Evolutionary conservation across 1,140 invertebrate species (phyloP), one percentile per base, ranked within the genome.

Genomic region (Drosophila orena): DNA sequence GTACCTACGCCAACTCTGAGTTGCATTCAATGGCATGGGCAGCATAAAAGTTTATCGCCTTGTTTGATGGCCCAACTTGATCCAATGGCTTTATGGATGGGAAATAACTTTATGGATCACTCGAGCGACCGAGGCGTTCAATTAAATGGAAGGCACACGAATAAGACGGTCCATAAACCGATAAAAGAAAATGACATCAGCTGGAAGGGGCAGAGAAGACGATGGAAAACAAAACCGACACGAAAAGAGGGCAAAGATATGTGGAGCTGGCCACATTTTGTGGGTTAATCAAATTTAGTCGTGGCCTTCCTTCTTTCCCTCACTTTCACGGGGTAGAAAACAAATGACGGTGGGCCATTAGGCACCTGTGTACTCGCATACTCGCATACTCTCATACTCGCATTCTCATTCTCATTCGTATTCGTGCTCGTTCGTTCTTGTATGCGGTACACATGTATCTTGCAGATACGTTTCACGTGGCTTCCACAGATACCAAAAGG

Each of bases 231-330:
- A 62, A 55, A 53, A 20, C 2, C 8, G 15, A 71, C 27, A 15
- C 24, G 27, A 61, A 60, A 61, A 22, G 49, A 38, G 57, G 42
- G 50, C 20, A 74, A 24, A 73, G 38, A 54, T 53, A 70, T 47
- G 35, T 40, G 40, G 65, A 68, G 50, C 49, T 42, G 38, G 24
- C 22, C 27, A 17, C 17, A 20, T 24, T 83, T 71, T 86, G 77
- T 88, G 75, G 83, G 83, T 88, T 88, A 89, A 88, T 89, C 83
- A 88, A 89, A 89, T 88, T 89, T 88, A 58, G 74, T 74, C 44
- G 66, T 15, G 24, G 47, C 46, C 7, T 50, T 14, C 27, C 17
- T 38, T 42, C 24, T 53, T 62, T 46, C 11, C 46, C 46, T 35
- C 42, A 47, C 55, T 70, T 60, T 20, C 24, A 40, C 12, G 27